Conservation (phyloP, 1,140 invertebrate genomes). For the Zaprionus vittiger region DNA sequence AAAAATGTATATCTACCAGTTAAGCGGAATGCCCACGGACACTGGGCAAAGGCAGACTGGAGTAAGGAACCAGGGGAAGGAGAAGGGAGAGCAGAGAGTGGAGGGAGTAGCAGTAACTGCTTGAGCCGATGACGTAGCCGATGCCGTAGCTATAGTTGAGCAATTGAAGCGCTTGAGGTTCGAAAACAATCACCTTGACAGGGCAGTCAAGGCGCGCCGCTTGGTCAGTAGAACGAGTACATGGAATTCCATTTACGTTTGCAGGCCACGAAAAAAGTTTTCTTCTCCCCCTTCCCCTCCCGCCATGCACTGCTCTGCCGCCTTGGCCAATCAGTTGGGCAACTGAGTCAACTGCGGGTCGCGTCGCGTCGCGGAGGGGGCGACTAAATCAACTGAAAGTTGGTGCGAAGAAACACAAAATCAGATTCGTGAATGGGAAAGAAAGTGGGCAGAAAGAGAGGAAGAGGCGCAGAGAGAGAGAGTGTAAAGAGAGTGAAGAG, state of each 20-base stretch:
- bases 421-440: slow-evolving; percentile 59
- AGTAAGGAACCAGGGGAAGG: background rate
- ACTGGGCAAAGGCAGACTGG: background rate
- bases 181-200: slow-evolving; percentile 77
- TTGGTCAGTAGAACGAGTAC: slow-evolving; percentile 2
- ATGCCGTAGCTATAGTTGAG: slow-evolving; percentile 15
- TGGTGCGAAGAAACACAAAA: slow-evolving; percentile 82
- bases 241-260: slow-evolving; percentile 72
- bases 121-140: slow-evolving; percentile 4
- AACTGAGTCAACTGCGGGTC: slow-evolving; percentile 54
- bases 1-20: slow-evolving; percentile 73
- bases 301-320: background rate
- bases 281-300: slow-evolving; percentile 27
- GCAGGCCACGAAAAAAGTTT: slow-evolving; percentile 40
- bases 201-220: background rate
- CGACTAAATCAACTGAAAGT: slow-evolving; percentile 79
- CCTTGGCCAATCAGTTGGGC: slow-evolving; percentile 68
- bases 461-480: background rate
- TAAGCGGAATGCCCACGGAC: slow-evolving; percentile 56
- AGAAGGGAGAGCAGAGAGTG: background rate
- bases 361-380: slow-evolving; percentile 56
- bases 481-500: slow-evolving; percentile 3
- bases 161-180: slow-evolving; percentile 76
- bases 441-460: background rate
- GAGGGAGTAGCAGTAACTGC: background rate